These are phyloP conservation scores for Selenia dentaria DNA, from an alignment of 2,888 invertebrate species.

Conservation along the genomic window DNA sequence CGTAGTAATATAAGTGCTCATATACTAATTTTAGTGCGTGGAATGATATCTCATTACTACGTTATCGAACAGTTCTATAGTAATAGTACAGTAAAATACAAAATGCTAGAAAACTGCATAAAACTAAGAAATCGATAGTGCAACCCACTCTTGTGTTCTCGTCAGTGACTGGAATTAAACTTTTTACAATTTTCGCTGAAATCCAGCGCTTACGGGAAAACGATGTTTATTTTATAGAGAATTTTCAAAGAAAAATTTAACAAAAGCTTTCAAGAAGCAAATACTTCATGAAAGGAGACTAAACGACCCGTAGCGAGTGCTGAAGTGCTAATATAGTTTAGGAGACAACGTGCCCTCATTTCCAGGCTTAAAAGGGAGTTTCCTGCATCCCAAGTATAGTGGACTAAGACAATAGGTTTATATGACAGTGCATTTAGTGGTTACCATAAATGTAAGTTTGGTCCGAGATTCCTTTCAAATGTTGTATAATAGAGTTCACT, in stretches of 20 bases:
- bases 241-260: slow-evolving; percentile 62
- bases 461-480: too few species aligned
- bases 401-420: slow-evolving; percentile 37
- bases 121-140: slow-evolving; percentile 24
- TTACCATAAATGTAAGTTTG: too few species aligned
- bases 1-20: too few species aligned
- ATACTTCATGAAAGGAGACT: slow-evolving; percentile 74
- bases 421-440: slow-evolving; percentile 21
- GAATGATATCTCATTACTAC: too few species aligned
- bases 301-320: slow-evolving; percentile 65
- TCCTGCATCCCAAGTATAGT: slow-evolving; percentile 30
- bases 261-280: slow-evolving; percentile 75
- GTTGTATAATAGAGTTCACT: too few species aligned
- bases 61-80: too few species aligned
- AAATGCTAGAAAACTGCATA: too few species aligned
- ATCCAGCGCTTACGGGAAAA: slow-evolving; percentile 43
- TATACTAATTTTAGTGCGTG: too few species aligned
- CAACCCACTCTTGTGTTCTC: slow-evolving; percentile 23
- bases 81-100: too few species aligned
- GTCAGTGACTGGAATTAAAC: slow-evolving; percentile 29
- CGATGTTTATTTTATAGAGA: slow-evolving; percentile 64
- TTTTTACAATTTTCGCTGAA: slow-evolving; percentile 45
- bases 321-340: slow-evolving; percentile 70
- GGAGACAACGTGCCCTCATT: slow-evolving; percentile 54
- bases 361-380: slow-evolving; percentile 32